Conservation (phyloP, 2,113 vertebrate species). For the Phocoena sinus region DNA sequence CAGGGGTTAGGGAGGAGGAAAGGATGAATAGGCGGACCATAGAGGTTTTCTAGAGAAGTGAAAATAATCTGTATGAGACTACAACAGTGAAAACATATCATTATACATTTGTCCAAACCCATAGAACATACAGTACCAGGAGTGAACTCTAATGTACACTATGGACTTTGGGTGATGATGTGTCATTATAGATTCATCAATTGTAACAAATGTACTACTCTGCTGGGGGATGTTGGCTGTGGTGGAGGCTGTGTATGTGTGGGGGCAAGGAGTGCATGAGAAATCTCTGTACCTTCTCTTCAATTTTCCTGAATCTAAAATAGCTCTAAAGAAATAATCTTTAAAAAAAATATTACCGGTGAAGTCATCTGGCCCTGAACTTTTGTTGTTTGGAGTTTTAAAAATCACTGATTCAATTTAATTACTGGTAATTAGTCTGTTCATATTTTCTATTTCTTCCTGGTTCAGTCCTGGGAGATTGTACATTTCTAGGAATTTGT, state of each 20-base stretch:
- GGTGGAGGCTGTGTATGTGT: background rate
- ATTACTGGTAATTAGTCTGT: background rate
- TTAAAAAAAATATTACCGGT: conserved; percentile 74
- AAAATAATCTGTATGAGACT: background rate
- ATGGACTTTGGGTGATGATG: background rate
- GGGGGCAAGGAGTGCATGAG: background rate
- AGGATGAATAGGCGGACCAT: background rate
- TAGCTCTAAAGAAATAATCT: background rate
- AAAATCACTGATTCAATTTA: background rate
- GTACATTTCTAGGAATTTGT: background rate
- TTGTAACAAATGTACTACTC: background rate
- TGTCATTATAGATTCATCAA: background rate
- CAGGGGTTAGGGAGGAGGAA: background rate
- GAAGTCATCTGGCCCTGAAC: background rate
- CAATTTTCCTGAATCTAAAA: background rate
- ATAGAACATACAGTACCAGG: too few relatives aligned
- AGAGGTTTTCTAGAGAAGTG: background rate
- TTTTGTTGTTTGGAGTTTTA: background rate
- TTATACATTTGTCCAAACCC: background rate
- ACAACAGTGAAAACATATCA: background rate
- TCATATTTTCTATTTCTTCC: background rate
- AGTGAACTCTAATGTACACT: background rate
- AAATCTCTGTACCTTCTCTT: background rate
- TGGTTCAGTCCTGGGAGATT: background rate
- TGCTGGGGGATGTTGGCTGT: background rate